A percentile compares a stretch with the other conserved stretches of the same genome.
Conservation (phyloP, 2,113 vertebrate genomes). For the Pelobates fuscus region DNA sequence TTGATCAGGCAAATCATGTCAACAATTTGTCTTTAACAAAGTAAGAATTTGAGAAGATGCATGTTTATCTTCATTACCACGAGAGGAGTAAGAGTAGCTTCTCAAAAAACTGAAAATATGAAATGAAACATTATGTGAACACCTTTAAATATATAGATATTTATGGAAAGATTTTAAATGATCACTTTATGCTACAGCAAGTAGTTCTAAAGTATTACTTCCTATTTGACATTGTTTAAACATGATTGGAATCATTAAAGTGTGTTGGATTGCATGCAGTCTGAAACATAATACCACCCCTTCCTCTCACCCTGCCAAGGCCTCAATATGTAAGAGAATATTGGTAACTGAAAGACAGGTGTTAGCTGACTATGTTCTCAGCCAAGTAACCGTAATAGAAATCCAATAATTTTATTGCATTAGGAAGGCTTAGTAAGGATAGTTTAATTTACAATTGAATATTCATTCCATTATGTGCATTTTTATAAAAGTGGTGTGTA, state of each 20-base stretch:
- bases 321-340: not conserved
- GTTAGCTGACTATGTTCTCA: constrained; percentile 10
- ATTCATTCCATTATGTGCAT: constrained; percentile 21
- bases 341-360: constrained; percentile 30
- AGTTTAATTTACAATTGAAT: constrained; percentile 18
- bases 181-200: no score
- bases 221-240: not conserved
- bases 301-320: constrained; percentile 6
- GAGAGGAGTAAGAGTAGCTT: no score
- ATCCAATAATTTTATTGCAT: constrained; percentile 21
- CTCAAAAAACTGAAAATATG: no score
- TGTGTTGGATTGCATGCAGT: not conserved
- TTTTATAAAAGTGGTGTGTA: constrained; percentile 25
- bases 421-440: not conserved
- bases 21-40: no score
- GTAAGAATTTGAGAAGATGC: no score
- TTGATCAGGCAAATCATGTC: no score
- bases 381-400: constrained; percentile 29
- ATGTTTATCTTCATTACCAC: no score
- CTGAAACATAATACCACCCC: not conserved
- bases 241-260: constrained; percentile 1
- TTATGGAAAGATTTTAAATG: no score
- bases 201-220: no score
- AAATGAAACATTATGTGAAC: no score
- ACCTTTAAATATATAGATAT: no score